Base-by-base conservation (phyloP, 2,797 vertebrate species). In the Schizopygopsis malacanthus region DNA sequence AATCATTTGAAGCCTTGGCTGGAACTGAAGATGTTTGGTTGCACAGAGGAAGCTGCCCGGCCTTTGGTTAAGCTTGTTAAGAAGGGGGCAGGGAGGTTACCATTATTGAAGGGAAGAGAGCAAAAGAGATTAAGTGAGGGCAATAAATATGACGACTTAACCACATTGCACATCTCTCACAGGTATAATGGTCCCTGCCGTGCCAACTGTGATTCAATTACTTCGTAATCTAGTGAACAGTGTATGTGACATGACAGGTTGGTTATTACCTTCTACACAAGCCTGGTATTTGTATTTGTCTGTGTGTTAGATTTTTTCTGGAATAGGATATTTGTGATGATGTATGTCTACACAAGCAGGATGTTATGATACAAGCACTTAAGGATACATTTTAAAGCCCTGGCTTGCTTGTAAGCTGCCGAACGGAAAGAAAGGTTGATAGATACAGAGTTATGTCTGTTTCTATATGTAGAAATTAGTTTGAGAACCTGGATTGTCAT, bases 1-100 rank as follows among this genome's bases (percentile, higher is more conserved):
- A 85, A 90, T 94, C 93, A 94, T 93, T 91, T 89, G 86, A 84
- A 82, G 22, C 71, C 20, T 54, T 56, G 69, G 67, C 4, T 81
- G 6, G 67, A 70, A 69, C 63, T 81, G 85, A 78, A 56, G 73
- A 65, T 78, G 63, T 43, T 59, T 37, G 69, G 67, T 83, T 43
- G 84, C 79, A 52, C 39, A 16, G 82, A 67, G 77, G 83, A 82
- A 47, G 65, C 69, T 22, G 82, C 13, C 79, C 28, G 10, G 63
- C 79, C 50, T 88, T 73, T 83, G 87, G 70, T 72, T 88, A 86
- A 86, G 87, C 81, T 83, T 79, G 65, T 89, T 86, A 86, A 41
- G 33, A 20, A 79, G 39, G 59, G 63, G 61, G 79, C 67, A 79
- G 75, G 79, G 65, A 79, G 65, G 69, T 79, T 63, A 63, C 80